These are phyloP conservation scores for Nemotelus nigrinus DNA, from an alignment of 2,888 invertebrate genomes.

Conservation along the genomic window DNA sequence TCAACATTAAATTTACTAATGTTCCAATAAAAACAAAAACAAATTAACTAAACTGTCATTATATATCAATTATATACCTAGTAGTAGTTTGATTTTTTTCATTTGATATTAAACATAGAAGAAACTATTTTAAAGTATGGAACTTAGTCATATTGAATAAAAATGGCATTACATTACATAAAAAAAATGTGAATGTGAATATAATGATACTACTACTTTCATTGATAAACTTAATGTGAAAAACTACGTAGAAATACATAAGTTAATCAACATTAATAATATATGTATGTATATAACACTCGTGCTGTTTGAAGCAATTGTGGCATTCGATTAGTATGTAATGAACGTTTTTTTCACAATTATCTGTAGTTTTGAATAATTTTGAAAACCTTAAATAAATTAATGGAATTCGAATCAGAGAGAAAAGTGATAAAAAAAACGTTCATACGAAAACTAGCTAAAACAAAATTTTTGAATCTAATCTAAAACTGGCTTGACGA, in stretches of 20 bases:
- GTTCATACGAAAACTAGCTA: too few species aligned
- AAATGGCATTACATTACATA: slow-evolving; percentile 21
- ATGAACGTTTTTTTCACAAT: slow-evolving; percentile 7
- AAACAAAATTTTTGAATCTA: too few species aligned
- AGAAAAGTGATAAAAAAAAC: too few species aligned
- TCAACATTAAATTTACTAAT: neutral
- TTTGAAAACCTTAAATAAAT: too few species aligned
- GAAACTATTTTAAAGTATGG: slow-evolving; percentile 3
- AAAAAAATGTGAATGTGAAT: slow-evolving; percentile 31
- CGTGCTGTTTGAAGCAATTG: slow-evolving; percentile 40
- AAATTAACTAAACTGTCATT: neutral
- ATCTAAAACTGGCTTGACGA: too few species aligned
- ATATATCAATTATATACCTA: neutral
- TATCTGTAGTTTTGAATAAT: neutral
- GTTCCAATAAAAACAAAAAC: neutral
- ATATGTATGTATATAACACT: slow-evolving; percentile 8
- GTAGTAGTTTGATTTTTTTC: neutral
- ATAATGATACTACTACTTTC: neutral
- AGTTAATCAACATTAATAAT: slow-evolving; percentile 29
- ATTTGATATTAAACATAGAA: slow-evolving; percentile 1
- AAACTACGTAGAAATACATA: slow-evolving; percentile 17
- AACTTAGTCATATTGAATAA: slow-evolving; percentile 11
- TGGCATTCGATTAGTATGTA: slow-evolving; percentile 20
- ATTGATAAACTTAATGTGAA: slow-evolving; percentile 29
- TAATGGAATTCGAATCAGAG: too few species aligned